These are phyloP conservation scores for Protophormia terraenovae DNA, from an alignment of 2,888 invertebrate species.

Conservation along the genomic window DNA sequence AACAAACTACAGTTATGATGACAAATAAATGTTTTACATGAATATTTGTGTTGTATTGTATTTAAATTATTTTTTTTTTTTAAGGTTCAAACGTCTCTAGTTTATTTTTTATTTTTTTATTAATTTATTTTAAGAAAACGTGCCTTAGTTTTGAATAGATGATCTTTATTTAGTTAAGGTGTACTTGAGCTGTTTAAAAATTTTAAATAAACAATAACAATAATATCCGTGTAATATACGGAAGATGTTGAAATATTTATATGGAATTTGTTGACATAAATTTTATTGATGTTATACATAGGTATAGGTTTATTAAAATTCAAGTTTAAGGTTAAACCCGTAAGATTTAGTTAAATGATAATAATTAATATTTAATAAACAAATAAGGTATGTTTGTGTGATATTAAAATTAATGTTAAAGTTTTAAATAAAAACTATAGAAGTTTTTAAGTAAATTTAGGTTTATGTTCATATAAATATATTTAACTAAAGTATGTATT, in stretches of 20 bases:
- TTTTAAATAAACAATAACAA: not conserved
- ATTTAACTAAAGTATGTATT: not conserved
- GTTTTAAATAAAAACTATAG: no score
- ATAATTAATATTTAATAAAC: not conserved
- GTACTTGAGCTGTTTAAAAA: slow-evolving; percentile 20
- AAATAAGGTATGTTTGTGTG: no score
- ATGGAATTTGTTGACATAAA: not conserved
- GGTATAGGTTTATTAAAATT: not conserved
- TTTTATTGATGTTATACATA: not conserved
- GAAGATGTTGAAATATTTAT: not conserved
- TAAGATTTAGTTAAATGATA: not conserved
- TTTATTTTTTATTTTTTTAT: not conserved
- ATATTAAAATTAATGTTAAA: no score
- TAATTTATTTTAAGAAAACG: slow-evolving; percentile 30
- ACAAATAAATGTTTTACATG: slow-evolving; percentile 6
- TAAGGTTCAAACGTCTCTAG: slow-evolving; percentile 12
- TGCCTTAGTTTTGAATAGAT: slow-evolving; percentile 15
- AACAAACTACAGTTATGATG: not conserved
- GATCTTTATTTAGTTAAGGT: not conserved
- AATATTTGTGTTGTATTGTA: not conserved
- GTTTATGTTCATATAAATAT: no score
- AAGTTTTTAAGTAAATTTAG: no score
- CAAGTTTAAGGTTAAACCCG: slow-evolving; percentile 21
- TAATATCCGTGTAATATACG: slow-evolving; percentile 35
- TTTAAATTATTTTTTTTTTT: slow-evolving; percentile 18